Percentiles rank a stretch among this genome's conserved stretches.
Conservation (phyloP, 2,113 vertebrate species). For the Zeus faber region DNA sequence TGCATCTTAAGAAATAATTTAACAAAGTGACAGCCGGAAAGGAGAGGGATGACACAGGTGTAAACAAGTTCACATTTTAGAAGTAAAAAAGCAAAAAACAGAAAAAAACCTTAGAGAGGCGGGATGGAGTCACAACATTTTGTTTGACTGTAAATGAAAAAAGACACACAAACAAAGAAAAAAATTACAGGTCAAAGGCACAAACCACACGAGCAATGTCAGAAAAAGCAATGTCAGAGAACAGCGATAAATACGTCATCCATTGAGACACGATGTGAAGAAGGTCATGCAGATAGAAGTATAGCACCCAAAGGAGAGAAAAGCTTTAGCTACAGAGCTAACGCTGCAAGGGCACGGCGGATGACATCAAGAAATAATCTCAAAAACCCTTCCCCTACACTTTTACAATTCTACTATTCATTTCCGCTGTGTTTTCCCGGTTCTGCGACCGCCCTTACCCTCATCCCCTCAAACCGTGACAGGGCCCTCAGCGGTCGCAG, state of each 20-base stretch:
- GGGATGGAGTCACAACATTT: slow-evolving; percentile 85
- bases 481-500: slow-evolving; percentile 93
- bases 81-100: slow-evolving; percentile 74
- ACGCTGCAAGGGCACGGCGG: neutral
- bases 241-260: slow-evolving; percentile 40
- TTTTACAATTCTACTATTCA: neutral
- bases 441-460: slow-evolving; percentile 79
- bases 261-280: slow-evolving; percentile 43
- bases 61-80: slow-evolving; percentile 55
- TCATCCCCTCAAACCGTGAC: slow-evolving; percentile 98
- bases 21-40: slow-evolving; percentile 40
- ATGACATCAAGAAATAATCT: neutral
- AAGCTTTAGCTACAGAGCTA: slow-evolving; percentile 18
- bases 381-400: neutral
- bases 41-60: slow-evolving; percentile 48
- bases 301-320: slow-evolving; percentile 20
- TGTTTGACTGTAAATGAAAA: slow-evolving; percentile 83
- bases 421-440: neutral
- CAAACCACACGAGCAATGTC: slow-evolving; percentile 63
- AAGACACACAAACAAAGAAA: slow-evolving; percentile 79
- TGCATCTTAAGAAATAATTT: slow-evolving; percentile 17
- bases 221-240: slow-evolving; percentile 56
- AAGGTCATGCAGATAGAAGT: slow-evolving; percentile 64
- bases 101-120: slow-evolving; percentile 85
- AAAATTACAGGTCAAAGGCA: slow-evolving; percentile 74